Evolutionary conservation across 2,888 invertebrate genomes (phyloP).

Genomic region (Philereme vetulata): DNA sequence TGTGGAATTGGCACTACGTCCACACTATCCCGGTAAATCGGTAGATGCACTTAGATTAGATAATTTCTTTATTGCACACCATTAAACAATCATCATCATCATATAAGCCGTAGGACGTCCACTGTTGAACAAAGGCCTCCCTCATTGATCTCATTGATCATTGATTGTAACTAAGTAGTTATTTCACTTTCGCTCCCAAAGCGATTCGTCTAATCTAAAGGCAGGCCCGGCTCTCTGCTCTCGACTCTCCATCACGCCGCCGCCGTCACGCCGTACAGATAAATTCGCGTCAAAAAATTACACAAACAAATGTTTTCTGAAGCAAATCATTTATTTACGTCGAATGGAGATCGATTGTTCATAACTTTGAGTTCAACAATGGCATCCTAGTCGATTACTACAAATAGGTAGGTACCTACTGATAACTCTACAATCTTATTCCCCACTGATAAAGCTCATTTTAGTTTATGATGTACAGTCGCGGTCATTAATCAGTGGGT

Average conservation of each 20-base stretch:
- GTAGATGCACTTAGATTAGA: no score
- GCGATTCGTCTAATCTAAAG: constrained; percentile 2
- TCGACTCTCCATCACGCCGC: constrained; percentile 14
- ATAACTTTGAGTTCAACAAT: constrained; percentile 15
- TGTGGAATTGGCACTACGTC: no score
- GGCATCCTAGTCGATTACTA: constrained; percentile 30
- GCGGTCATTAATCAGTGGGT: constrained; percentile 29
- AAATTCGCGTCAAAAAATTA: constrained; percentile 39
- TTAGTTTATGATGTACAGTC: constrained; percentile 2
- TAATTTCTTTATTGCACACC: no score
- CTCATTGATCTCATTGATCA: constrained; percentile 17
- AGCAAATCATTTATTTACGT: constrained; percentile 35
- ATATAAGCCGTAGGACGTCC: no score
- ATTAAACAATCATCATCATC: no score
- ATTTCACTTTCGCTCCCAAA: constrained; percentile 8
- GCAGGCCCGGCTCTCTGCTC: not conserved
- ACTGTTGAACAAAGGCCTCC: no score
- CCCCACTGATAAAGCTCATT: constrained; percentile 6
- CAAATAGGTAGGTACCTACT: not conserved
- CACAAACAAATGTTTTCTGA: constrained; percentile 36
- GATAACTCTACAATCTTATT: constrained; percentile 4
- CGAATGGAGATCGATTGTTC: constrained; percentile 32
- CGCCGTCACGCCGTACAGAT: constrained; percentile 19
- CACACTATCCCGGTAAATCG: no score
- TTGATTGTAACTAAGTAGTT: constrained; percentile 8